These are phyloP conservation scores for Dipodomys spectabilis DNA, from an alignment of 2,113 vertebrate genomes.

Conservation along the genomic window DNA sequence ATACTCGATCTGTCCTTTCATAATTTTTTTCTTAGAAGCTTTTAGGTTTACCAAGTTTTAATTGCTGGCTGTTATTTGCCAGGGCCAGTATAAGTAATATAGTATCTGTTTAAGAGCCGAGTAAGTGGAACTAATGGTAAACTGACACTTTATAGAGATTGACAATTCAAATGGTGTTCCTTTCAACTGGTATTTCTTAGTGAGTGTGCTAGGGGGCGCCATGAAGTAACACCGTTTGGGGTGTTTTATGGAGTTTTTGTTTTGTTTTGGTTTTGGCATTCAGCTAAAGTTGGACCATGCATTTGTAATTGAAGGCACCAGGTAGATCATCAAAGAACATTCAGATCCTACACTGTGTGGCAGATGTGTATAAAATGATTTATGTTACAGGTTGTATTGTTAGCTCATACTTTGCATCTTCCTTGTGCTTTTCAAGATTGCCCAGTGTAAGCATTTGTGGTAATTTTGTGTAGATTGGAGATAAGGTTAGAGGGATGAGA, in stretches of 20 bases:
- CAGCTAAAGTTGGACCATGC: not conserved
- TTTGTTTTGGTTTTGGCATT: no score
- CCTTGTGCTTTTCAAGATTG: conserved; percentile 39
- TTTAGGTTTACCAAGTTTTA: conserved; percentile 17
- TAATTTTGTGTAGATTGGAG: conserved; percentile 31
- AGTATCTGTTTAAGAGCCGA: conserved; percentile 16
- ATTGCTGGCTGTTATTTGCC: conserved; percentile 45
- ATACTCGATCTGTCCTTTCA: not conserved
- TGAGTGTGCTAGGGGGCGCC: conserved; percentile 72
- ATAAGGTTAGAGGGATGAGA: not conserved
- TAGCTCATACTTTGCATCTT: not conserved
- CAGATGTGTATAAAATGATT: conserved; percentile 4
- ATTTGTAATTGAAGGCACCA: conserved; percentile 56
- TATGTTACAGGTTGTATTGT: conserved; percentile 8
- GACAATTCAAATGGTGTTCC: conserved; percentile 43
- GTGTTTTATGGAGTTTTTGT: no score
- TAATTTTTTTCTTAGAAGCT: conserved; percentile 10
- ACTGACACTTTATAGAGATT: conserved; percentile 19
- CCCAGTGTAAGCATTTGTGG: not conserved
- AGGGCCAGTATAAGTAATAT: conserved; percentile 27
- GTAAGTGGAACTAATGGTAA: conserved; percentile 14
- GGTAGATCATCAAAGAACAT: not conserved
- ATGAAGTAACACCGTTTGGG: conserved; percentile 24
- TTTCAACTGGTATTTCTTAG: conserved; percentile 39
- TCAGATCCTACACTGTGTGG: conserved; percentile 21